Base-by-base conservation (phyloP, 2,797 vertebrate species). In the Spea hammondii region DNA sequence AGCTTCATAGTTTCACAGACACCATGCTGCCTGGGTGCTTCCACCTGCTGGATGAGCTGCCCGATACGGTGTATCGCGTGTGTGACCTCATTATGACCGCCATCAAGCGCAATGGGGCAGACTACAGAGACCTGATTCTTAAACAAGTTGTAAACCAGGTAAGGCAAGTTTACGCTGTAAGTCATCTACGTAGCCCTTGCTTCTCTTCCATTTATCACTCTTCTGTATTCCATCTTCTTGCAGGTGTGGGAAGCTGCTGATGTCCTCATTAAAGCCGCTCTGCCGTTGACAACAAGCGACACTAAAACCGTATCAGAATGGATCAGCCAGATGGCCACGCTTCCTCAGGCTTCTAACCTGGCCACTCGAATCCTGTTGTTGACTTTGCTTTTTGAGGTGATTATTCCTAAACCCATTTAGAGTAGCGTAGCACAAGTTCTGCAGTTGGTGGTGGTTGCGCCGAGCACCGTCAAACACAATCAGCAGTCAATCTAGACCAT, bases 211-310 rank as follows among this genome's bases (percentile, higher is more conserved):
- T 32, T 2, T 32, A 32, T 32, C 32, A 8, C 3, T 5, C 5
- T 7, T 8, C 6, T 79, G 32, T 78, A 2, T 32, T 32, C 32
- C 32, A 32, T 32, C 1, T 32, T 32, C 59, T 85, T 76, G 73
- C 85, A 98, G 96, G 96, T 98, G 8, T 97, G 96, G 96, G 95
- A 97, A 82, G 96, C 96, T 77, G 96, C 96, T 47, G 95, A 97
- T 5, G 93, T 97, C 70, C 91, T 98, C 67, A 97, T 97, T 83
- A 96, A 96, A 85, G 96, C 96, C 0, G 96, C 96, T 60, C 92
- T 96, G 84, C 96, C 96, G 0, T 89, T 98, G 80, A 98, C 96
- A 66, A 98, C 95, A 45, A 97, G 94, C 54, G 96, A 98, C 89
- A 98, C 95, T 79, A 97, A 97, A 90, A 97, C 96, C 0, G 96